Evolutionary conservation across 2,113 vertebrate genomes (phyloP), one percentile per base, ranked within the genome.

Genomic region (Oncorhynchus keta): DNA sequence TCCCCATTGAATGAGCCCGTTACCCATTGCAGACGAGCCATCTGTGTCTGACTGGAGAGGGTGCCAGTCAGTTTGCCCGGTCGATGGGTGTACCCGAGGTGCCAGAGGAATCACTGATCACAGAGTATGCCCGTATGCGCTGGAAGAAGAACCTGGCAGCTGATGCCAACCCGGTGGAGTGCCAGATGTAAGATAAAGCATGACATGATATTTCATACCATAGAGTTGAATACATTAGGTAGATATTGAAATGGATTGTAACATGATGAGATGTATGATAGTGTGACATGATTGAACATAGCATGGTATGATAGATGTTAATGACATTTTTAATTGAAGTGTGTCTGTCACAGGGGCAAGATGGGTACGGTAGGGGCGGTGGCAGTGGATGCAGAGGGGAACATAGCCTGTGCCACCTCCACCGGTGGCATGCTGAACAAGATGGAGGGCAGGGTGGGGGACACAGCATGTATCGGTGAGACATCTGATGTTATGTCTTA

Each of bases 301-400:
- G n/a, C 59, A 62, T 62, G 18, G 59, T 9, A 59, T 16, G 13
- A 35, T 68, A 1, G 5, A 35, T 13, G 18, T 39, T 28, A 20
- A 13, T 73, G 35, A 69, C 65, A 28, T 74, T 20, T 74, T 59
- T 72, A 45, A 45, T 45, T 45, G 39, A 45, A 45, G 35, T 70
- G 11, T 85, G 72, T 90, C 85, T 87, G 80, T 83, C 82, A 91
- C 81, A 93, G 93, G 91, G 95, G 93, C 73, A 95, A 95, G 79
- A 93, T 94, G 86, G 94, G 95, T 85, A 96, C 94, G 9, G 93
- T 97, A 0, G 95, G 95, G 68, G 95, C 94, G 39, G 93, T 97
- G 86, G 92, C 93, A 4, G 82, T 96, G 22, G 95, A 96, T 78
- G 76, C 71, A n/a, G 87, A 93, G 76, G 93, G 95, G 70, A 95